Conservation (phyloP, 2,888 invertebrate species). For the Drosophila lacicola region DNA sequence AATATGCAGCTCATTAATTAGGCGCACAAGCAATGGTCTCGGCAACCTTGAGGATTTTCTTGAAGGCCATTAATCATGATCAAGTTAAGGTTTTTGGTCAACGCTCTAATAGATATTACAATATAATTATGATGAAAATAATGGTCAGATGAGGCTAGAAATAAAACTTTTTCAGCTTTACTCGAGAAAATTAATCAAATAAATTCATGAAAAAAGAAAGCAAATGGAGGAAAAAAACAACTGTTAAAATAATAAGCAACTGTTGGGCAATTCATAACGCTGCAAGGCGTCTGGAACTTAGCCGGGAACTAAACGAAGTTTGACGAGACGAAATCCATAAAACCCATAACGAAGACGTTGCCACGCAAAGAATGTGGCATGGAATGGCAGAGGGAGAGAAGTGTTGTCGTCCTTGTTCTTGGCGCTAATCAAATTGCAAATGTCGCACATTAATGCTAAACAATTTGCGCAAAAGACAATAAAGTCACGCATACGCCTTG, state of each 20-base stretch:
- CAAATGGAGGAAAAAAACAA: neutral
- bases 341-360: slow-evolving; percentile 46
- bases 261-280: slow-evolving; percentile 63
- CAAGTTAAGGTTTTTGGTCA: slow-evolving; percentile 38
- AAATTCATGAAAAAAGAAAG: slow-evolving; percentile 15
- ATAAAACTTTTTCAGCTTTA: slow-evolving; percentile 52
- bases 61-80: slow-evolving; percentile 64
- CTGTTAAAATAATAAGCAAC: slow-evolving; percentile 27
- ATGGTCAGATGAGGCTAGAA: slow-evolving; percentile 36
- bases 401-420: slow-evolving; percentile 11
- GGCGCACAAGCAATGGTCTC: slow-evolving; percentile 49
- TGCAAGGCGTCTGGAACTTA: slow-evolving; percentile 42
- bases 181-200: slow-evolving; percentile 63
- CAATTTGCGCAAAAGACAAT: slow-evolving; percentile 56
- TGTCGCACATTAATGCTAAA: slow-evolving; percentile 49
- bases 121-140: slow-evolving; percentile 62
- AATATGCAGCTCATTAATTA: slow-evolving; percentile 70
- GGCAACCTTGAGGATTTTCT: slow-evolving; percentile 55
- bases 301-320: slow-evolving; percentile 29
- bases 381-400: neutral
- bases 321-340: slow-evolving; percentile 46
- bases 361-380: slow-evolving; percentile 1
- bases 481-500: slow-evolving; percentile 38
- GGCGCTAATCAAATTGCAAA: slow-evolving; percentile 58
- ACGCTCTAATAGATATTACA: slow-evolving; percentile 56